Evolutionary conservation across 2,113 vertebrate genomes (phyloP).

Genomic region (Petrocephalus microphthalmus): DNA sequence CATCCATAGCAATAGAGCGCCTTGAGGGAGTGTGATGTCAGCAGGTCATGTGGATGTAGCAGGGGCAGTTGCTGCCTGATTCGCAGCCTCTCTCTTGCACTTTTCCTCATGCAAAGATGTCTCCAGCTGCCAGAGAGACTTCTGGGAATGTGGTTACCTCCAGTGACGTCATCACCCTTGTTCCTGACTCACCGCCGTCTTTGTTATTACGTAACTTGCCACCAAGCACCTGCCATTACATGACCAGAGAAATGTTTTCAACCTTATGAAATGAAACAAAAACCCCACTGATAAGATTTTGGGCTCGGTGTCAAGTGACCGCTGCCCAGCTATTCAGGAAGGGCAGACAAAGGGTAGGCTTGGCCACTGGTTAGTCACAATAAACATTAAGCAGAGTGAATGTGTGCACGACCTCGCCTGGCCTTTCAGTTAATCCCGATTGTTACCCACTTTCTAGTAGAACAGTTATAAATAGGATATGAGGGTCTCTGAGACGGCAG

Average conservation of each 20-base stretch:
- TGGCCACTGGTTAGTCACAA: not conserved
- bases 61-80: not conserved
- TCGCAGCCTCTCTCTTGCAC: slow-evolving; percentile 6
- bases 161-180: not conserved
- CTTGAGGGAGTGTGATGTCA: not conserved
- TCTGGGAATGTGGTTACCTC: not conserved
- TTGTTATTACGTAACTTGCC: not conserved
- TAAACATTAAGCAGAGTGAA: not conserved
- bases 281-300: not conserved
- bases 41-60: not conserved
- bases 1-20: not conserved
- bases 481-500: not conserved
- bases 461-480: not conserved
- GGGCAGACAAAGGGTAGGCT: not conserved
- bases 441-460: not conserved
- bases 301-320: not conserved
- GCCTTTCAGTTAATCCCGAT: not conserved
- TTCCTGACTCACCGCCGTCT: not conserved
- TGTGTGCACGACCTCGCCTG: not conserved
- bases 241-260: not conserved
- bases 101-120: not conserved
- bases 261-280: not conserved
- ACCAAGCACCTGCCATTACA: not conserved
- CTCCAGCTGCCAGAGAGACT: not conserved
- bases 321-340: not conserved